Conservation (phyloP, 1,140 invertebrate species). For the Sminthurides bifidus region DNA sequence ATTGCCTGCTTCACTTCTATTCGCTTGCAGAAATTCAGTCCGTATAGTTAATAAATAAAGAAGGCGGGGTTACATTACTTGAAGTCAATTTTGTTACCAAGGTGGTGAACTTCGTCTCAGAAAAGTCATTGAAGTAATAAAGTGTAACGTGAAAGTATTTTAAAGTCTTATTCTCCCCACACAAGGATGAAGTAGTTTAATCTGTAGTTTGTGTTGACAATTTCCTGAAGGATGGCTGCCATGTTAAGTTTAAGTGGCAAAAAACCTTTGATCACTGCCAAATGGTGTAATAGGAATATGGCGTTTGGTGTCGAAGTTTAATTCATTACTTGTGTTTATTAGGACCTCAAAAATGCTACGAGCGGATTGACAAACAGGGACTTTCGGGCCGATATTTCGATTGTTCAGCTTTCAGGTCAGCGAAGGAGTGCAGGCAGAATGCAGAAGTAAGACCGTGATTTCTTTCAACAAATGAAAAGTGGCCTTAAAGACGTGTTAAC, state of each 20-base stretch:
- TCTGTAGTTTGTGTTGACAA: background rate
- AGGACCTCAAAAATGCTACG: conserved; percentile 5
- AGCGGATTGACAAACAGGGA: background rate
- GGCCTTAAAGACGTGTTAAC: background rate
- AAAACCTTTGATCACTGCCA: background rate
- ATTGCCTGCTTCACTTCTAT: too few relatives aligned
- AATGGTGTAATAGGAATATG: background rate
- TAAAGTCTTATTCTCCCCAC: too few relatives aligned
- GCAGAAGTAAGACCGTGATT: background rate
- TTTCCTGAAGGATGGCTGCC: background rate
- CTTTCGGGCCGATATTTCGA: too few relatives aligned
- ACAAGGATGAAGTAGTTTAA: too few relatives aligned
- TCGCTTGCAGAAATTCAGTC: too few relatives aligned
- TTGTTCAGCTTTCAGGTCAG: conserved; percentile 5
- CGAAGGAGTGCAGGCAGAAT: background rate
- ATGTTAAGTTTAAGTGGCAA: background rate
- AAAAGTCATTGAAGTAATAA: too few relatives aligned
- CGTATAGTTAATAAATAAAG: too few relatives aligned
- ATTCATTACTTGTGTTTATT: background rate
- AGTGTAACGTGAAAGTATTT: too few relatives aligned
- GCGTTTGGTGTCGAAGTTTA: background rate
- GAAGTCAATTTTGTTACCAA: too few relatives aligned
- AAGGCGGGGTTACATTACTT: too few relatives aligned
- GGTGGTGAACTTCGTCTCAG: too few relatives aligned
- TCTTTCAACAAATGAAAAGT: background rate